Evolutionary conservation across 2,113 vertebrate species (phyloP).

Genomic region (Azemiops feae): DNA sequence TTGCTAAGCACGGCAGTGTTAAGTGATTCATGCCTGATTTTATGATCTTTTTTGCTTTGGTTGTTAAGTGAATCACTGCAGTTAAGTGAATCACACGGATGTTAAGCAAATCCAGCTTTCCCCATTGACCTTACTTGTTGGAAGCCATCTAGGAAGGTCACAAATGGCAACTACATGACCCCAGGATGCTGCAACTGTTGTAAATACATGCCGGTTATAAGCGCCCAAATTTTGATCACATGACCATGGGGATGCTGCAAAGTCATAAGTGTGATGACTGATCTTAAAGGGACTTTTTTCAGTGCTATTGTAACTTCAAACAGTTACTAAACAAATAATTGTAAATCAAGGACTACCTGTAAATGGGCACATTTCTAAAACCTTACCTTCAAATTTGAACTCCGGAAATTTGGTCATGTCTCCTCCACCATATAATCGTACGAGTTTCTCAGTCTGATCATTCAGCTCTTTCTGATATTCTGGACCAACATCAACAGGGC

Average conservation of each 20-base stretch:
- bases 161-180: neutral
- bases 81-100: neutral
- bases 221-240: neutral
- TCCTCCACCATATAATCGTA: conserved; percentile 84
- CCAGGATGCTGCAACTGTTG: neutral
- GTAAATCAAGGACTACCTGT: neutral
- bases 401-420: conserved; percentile 87
- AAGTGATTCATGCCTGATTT: neutral
- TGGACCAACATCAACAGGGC: conserved; percentile 80
- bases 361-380: neutral
- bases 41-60: no score
- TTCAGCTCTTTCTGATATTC: conserved; percentile 83
- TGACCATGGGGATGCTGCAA: neutral
- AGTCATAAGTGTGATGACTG: neutral
- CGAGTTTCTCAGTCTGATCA: conserved; percentile 83
- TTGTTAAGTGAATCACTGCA: no score
- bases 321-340: neutral
- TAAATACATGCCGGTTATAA: neutral
- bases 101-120: neutral
- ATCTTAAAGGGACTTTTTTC: neutral
- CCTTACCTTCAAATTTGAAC: conserved; percentile 87
- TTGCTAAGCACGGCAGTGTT: neutral
- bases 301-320: neutral
- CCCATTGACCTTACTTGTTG: neutral
- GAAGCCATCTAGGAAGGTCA: neutral